Evolutionary conservation across 2,797 vertebrate species (phyloP), one percentile per base, ranked within the genome.

Genomic region (Protonibea diacanthus): DNA sequence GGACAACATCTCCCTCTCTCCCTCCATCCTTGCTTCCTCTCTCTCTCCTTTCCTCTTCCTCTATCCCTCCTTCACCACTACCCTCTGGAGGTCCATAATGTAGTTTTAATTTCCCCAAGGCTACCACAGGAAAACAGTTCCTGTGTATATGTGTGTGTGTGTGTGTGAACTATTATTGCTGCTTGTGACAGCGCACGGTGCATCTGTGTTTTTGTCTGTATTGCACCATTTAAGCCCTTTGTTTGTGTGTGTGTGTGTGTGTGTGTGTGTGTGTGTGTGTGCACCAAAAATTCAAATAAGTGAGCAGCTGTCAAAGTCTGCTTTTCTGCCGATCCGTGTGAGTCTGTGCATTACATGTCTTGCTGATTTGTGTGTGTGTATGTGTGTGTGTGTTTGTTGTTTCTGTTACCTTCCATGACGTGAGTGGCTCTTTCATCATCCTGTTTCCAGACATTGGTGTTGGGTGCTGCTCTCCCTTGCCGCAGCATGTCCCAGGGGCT

Each of bases 71-170:
- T 89, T 92, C 88, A 84, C 89, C 79, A 65, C 86, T 89, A 91
- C 92, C 93, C 95, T 91, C 95, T 93, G 86, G 95, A 95, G 95
- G 91, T 95, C 92, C 92, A 94, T 95, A 95, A 95, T 96, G 94
- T 95, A 94, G 94, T 95, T 95, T 95, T 96, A 95, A 96, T 96
- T 96, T 95, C 95, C 95, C 95, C 88, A 95, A 94, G 95, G 95
- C 93, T 90, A 83, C 81, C 89, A 91, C 93, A 94, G 94, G 94
- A 95, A 96, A 95, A 95, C 94, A 95, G 93, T 92, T 94, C 89
- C 78, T 86, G 80, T 86, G 71, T 33, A 33, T 33, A 8, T 33
- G 33, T 33, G 33, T 33, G 33, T 29, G 29, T 82, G 71, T 85
- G 84, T 81, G 76, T 58, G 85, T 79, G 79, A 80, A 84, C 86